Conservation (phyloP, 2,888 invertebrate species). For the Scrobipalpa atriplicella region DNA sequence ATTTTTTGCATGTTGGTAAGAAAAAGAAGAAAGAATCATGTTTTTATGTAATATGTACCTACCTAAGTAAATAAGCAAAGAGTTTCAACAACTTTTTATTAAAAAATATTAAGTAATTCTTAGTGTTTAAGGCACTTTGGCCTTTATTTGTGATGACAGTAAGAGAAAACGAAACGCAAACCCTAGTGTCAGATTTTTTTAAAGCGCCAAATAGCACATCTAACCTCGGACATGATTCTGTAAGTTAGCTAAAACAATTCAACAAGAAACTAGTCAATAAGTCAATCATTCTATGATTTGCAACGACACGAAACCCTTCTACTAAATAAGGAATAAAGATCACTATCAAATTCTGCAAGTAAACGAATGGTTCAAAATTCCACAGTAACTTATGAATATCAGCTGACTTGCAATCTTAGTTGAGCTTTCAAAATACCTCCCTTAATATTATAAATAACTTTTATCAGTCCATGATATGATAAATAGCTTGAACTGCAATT, state of each 20-base stretch:
- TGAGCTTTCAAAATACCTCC: constrained; percentile 20
- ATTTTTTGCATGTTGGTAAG: neutral
- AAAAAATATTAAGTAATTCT: too few relatives aligned
- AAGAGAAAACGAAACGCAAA: too few relatives aligned
- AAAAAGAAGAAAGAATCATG: neutral
- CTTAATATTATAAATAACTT: constrained; percentile 18
- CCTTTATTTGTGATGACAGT: too few relatives aligned
- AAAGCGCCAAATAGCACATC: too few relatives aligned
- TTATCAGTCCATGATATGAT: constrained; percentile 23
- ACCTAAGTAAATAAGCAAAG: too few relatives aligned
- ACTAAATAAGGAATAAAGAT: constrained; percentile 11
- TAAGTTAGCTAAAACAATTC: too few relatives aligned
- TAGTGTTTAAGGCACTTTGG: too few relatives aligned
- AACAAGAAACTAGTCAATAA: neutral
- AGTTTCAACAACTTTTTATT: too few relatives aligned
- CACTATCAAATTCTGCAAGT: neutral
- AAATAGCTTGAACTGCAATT: constrained; percentile 23
- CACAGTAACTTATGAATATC: constrained; percentile 11
- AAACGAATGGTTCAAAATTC: constrained; percentile 3
- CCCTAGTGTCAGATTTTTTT: too few relatives aligned
- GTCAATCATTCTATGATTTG: neutral
- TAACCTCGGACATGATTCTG: too few relatives aligned
- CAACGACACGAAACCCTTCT: neutral
- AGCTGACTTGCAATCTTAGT: constrained; percentile 12
- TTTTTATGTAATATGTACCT: too few relatives aligned